Conservation (phyloP, 2,797 vertebrate species). For the Enteromius treurensis region DNA sequence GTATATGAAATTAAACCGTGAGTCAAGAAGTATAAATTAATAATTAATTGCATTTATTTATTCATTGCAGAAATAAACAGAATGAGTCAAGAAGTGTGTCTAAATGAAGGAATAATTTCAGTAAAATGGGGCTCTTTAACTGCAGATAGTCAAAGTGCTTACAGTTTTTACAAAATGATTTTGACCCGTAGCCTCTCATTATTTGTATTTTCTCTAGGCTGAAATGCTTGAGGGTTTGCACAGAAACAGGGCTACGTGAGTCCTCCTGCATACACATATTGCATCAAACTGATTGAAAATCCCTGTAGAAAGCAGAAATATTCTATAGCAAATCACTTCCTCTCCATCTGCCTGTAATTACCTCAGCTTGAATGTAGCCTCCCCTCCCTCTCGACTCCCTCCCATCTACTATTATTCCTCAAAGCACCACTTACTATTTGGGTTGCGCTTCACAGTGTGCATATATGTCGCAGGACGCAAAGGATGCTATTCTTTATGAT, state of each 20-base stretch:
- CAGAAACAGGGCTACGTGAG: conserved; percentile 48
- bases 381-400: conserved; percentile 47
- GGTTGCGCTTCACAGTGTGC: conserved; percentile 62
- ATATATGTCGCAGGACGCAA: conserved; percentile 67
- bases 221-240: conserved; percentile 45
- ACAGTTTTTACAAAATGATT: not conserved
- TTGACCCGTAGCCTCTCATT: not conserved
- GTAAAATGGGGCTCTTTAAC: not conserved
- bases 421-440: conserved; percentile 68
- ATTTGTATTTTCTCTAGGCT: conserved; percentile 1
- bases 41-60: not conserved
- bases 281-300: conserved; percentile 57
- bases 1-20: not conserved
- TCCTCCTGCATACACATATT: conserved; percentile 60
- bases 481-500: conserved; percentile 75
- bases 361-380: conserved; percentile 47
- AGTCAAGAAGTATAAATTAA: not conserved
- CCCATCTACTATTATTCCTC: conserved; percentile 62
- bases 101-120: not conserved
- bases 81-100: not conserved
- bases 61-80: not conserved
- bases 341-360: conserved; percentile 59
- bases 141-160: not conserved
- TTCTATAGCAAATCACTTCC: conserved; percentile 63
- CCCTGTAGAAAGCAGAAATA: conserved; percentile 56